A percentile compares a stretch with the other conserved stretches of the same genome.
These are phyloP conservation scores for Corbicula japonica DNA, from an alignment of 2,888 invertebrate genomes.

Conservation along the genomic window DNA sequence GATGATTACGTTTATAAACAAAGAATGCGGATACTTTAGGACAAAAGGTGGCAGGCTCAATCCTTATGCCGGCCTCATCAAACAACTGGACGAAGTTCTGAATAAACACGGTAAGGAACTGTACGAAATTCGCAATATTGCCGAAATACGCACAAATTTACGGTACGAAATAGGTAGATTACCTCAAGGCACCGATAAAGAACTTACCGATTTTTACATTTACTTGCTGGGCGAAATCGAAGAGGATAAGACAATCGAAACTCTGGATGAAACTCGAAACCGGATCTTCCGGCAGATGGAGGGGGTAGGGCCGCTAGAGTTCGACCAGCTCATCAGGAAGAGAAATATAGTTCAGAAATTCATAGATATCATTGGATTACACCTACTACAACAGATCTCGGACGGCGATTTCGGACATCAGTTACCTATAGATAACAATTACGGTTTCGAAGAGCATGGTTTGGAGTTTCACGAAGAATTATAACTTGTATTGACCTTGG, in stretches of 20 bases:
- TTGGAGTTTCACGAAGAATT: conserved; percentile 47
- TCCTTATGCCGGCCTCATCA: conserved; percentile 53
- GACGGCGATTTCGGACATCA: conserved; percentile 26
- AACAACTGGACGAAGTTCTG: conserved; percentile 43
- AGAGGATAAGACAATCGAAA: conserved; percentile 51
- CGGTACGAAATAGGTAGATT: conserved; percentile 26
- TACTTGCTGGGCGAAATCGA: conserved; percentile 39
- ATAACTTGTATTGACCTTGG: no score
- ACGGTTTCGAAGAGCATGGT: conserved; percentile 16
- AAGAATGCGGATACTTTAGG: conserved; percentile 41
- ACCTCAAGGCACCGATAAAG: conserved; percentile 24
- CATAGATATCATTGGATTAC: conserved; percentile 50
- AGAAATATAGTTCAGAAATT: conserved; percentile 46
- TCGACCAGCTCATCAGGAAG: conserved; percentile 48
- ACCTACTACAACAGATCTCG: conserved; percentile 37
- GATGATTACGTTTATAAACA: conserved; percentile 52
- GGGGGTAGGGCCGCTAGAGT: conserved; percentile 28
- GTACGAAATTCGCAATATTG: conserved; percentile 46
- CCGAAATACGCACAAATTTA: conserved; percentile 22
- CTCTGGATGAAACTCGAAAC: conserved; percentile 48
- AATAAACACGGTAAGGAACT: conserved; percentile 43
- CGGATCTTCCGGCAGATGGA: conserved; percentile 44
- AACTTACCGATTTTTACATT: conserved; percentile 44
- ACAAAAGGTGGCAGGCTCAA: conserved; percentile 47
- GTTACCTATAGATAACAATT: background rate